A percentile compares a stretch with the other conserved stretches of the same genome.
Evolutionary conservation across 2,113 vertebrate genomes (phyloP).

Genomic region (Passer montanus): DNA sequence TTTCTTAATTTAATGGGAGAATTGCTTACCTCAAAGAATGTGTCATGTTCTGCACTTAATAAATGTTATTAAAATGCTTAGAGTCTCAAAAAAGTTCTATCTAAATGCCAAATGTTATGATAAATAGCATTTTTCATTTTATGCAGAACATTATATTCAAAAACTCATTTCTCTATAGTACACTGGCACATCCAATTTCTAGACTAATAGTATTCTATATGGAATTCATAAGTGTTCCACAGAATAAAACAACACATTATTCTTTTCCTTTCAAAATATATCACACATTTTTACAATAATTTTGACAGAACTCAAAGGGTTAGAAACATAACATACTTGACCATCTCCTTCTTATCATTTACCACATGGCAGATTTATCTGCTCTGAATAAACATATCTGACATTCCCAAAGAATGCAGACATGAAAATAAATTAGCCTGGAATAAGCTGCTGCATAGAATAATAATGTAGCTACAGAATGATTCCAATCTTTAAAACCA

Average conservation of each 20-base stretch:
- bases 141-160: background rate
- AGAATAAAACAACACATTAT: slow-evolving; percentile 27
- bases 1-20: background rate
- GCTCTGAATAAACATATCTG: slow-evolving; percentile 48
- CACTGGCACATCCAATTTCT: slow-evolving; percentile 17
- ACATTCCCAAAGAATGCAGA: background rate
- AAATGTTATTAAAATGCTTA: slow-evolving; percentile 26
- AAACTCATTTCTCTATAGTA: slow-evolving; percentile 11
- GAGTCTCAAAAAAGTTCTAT: background rate
- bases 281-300: slow-evolving; percentile 38
- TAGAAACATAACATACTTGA: slow-evolving; percentile 38
- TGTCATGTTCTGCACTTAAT: background rate
- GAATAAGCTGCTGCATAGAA: slow-evolving; percentile 8
- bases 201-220: background rate
- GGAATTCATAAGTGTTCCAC: background rate
- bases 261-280: slow-evolving; percentile 15
- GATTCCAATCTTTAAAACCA: slow-evolving; percentile 1
- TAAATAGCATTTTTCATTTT: slow-evolving; percentile 17
- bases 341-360: slow-evolving; percentile 6
- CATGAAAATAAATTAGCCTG: slow-evolving; percentile 42
- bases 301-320: slow-evolving; percentile 40
- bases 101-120: slow-evolving; percentile 33
- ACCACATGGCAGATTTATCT: slow-evolving; percentile 39
- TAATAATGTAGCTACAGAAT: slow-evolving; percentile 24
- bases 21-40: background rate